Conservation (phyloP, 2,888 invertebrate genomes). For the Drosophila vallismaia region DNA sequence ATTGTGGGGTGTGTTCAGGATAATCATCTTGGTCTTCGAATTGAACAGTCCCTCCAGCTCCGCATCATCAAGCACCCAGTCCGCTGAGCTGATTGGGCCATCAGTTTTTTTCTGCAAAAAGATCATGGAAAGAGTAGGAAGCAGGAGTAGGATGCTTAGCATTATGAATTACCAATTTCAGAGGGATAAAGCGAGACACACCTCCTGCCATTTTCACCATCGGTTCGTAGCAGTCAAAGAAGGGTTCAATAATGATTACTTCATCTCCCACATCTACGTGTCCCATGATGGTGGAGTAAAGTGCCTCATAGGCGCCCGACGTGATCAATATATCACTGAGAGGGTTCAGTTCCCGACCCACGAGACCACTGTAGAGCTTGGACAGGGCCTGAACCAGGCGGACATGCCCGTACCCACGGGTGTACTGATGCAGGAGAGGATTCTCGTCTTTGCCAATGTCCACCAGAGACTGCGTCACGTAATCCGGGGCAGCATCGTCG, state of each 20-base stretch:
- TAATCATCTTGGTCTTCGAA: constrained; percentile 95
- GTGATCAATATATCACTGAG: constrained; percentile 94
- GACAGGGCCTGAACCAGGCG: constrained; percentile 93
- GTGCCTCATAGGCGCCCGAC: constrained; percentile 96
- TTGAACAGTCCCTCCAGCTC: constrained; percentile 93
- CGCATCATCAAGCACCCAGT: constrained; percentile 94
- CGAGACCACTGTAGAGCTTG: constrained; percentile 92
- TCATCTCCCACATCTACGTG: constrained; percentile 94
- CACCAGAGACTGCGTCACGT: constrained; percentile 91
- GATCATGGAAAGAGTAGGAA: background rate
- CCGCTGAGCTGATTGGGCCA: constrained; percentile 87
- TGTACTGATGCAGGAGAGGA: constrained; percentile 94
- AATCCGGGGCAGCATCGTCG: constrained; percentile 93
- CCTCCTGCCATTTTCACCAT: constrained; percentile 96
- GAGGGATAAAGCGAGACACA: constrained; percentile 92
- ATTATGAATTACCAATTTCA: constrained; percentile 88
- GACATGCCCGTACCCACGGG: constrained; percentile 96
- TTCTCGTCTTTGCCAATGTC: constrained; percentile 88
- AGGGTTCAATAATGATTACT: constrained; percentile 98
- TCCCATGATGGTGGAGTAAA: constrained; percentile 93
- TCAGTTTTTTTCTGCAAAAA: constrained; percentile 72
- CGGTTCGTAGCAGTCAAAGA: constrained; percentile 98
- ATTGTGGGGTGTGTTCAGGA: constrained; percentile 99
- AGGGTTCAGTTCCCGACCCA: constrained; percentile 91
- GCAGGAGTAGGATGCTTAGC: background rate